These are phyloP conservation scores for Aethina tumida DNA, from an alignment of 1,140 invertebrate species.

Conservation along the genomic window DNA sequence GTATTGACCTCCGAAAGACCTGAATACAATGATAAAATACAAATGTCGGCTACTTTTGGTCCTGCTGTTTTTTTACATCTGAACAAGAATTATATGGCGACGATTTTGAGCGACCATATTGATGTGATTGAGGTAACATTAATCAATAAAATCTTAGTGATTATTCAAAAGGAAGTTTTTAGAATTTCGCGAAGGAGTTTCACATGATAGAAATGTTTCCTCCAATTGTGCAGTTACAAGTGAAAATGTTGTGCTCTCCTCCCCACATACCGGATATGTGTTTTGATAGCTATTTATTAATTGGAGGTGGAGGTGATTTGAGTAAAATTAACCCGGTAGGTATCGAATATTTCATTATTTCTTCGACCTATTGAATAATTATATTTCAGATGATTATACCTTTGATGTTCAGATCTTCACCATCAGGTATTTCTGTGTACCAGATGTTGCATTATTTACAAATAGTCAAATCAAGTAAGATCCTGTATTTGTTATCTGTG, in stretches of 20 bases:
- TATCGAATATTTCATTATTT: conserved; percentile 1
- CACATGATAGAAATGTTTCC: too few species aligned
- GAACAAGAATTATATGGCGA: conserved; percentile 8
- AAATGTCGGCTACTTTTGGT: conserved; percentile 43
- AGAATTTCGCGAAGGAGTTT: too few species aligned
- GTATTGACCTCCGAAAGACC: conserved; percentile 42
- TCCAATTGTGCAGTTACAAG: too few species aligned
- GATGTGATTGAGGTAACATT: conserved; percentile 9
- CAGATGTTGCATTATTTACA: conserved; percentile 14
- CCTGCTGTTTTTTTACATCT: conserved; percentile 41
- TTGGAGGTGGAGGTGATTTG: conserved; percentile 2
- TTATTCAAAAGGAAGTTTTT: conserved; percentile 2
- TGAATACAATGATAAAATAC: conserved; percentile 46
- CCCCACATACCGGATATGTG: background rate
- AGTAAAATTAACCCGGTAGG: background rate
- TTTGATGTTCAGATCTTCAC: background rate
- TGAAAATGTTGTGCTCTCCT: too few species aligned
- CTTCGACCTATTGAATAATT: background rate
- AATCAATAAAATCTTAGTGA: conserved; percentile 3
- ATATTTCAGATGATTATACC: background rate
- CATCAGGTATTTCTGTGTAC: conserved; percentile 14
- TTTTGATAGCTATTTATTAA: background rate
- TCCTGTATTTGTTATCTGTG: background rate
- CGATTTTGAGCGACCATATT: conserved; percentile 3
- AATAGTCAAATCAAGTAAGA: conserved; percentile 15